Evolutionary conservation across 2,113 vertebrate species (phyloP), one percentile per base, ranked within the genome.

Genomic region (Mola mola): DNA sequence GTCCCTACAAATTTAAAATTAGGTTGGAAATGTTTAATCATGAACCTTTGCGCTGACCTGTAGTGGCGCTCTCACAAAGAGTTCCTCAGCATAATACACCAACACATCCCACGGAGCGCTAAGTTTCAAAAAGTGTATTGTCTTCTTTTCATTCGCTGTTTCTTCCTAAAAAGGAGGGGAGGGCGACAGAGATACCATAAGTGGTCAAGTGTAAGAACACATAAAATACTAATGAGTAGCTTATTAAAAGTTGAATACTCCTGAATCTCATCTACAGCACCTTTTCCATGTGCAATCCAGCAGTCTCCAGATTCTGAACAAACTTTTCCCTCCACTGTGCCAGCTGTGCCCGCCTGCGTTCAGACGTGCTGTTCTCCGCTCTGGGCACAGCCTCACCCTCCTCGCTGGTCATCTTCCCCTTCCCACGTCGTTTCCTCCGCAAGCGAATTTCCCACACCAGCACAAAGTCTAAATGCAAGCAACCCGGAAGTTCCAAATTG

Each of bases 381-480:
- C 41, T 1, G 41, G 69, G 51, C 15, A 56, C 58, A 2, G 62
- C 31, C 13, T 84, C 60, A 48, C 40, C 19, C 33, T 66, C 73
- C 47, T 58, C 66, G 25, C 24, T 4, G 1, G 12, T 17, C 28
- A 1, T 41, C 64, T 68, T 81, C 16, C 21, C 46, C 24, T 72
- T 85, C 31, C 78, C 75, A 66, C 81, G 73, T 17, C 67, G 80
- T 59, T 90, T 93, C 36, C 73, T 79, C 6, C 63, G 74, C 0
- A 84, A 86, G 10, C 90, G 91, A 31, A 93, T 61, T 75, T 93
- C 93, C 93, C 93, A 93, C 38, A 91, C 83, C 41, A 94, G 85
- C 13, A 93, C 88, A 15, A 93, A 93, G 77, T 93, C 93, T 92
- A 22, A 41, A 34, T 9, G 15, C 7, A 26, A n/a, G 3, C 43